phyloP scores from a whole-genome alignment of 2,888 invertebrate genomes.

The Chaitophorus viminalis region DNA sequence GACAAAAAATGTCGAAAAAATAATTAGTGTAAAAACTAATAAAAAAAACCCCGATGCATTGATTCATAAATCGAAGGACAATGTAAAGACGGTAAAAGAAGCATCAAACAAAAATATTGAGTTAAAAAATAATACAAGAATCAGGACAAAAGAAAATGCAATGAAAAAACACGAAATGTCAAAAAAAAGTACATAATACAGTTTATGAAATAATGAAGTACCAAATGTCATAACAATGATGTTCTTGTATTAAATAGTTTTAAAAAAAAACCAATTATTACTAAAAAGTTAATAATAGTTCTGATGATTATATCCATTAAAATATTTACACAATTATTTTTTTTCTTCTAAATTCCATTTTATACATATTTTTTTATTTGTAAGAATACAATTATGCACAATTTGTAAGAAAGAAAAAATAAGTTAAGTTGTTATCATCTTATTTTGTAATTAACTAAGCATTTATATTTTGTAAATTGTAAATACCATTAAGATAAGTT shows the following conservation, averaged over 20 bases:
- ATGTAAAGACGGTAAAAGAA: neutral
- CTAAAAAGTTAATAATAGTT: too few species aligned
- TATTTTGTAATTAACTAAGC: too few species aligned
- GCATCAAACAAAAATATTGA: neutral
- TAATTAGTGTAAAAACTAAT: constrained; percentile 33
- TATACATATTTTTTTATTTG: neutral
- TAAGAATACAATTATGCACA: too few species aligned
- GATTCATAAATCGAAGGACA: neutral
- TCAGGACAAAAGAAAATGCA: neutral
- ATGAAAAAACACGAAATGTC: neutral
- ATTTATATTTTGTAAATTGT: too few species aligned
- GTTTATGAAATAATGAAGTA: too few species aligned
- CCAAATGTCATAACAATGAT: too few species aligned
- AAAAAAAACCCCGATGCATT: neutral
- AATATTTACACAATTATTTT: neutral
- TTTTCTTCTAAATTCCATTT: neutral
- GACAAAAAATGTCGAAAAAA: neutral
- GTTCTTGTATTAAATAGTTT: neutral
- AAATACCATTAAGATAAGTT: too few species aligned
- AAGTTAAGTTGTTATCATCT: too few species aligned
- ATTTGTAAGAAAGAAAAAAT: too few species aligned
- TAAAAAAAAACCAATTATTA: too few species aligned
- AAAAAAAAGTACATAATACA: neutral
- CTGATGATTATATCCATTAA: neutral
- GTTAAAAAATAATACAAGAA: neutral